Conservation (phyloP, 2,888 invertebrate species). For the Hypolimnas misippus region DNA sequence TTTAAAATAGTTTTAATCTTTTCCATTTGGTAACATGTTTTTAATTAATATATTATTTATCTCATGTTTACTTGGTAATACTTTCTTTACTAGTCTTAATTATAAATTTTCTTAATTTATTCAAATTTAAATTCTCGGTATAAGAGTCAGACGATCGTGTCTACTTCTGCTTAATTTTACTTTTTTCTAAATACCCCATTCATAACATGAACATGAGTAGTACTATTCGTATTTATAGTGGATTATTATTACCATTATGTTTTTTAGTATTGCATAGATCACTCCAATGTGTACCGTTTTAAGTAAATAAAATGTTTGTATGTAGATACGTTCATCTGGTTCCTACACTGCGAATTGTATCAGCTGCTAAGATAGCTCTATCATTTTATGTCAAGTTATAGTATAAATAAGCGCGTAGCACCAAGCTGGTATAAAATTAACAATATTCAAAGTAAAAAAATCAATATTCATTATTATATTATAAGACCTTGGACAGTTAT, state of each 20-base stretch:
- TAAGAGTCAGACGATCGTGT: no score
- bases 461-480: background rate
- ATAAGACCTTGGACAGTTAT: background rate
- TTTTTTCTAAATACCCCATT: no score
- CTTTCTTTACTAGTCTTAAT: slow-evolving; percentile 4
- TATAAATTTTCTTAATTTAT: slow-evolving; percentile 7
- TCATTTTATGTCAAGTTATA: background rate
- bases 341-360: no score
- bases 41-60: background rate
- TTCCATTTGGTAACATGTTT: background rate
- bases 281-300: no score
- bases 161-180: no score
- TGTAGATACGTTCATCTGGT: no score
- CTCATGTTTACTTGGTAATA: slow-evolving; percentile 2
- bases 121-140: slow-evolving; percentile 4
- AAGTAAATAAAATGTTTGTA: no score
- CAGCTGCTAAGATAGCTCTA: background rate
- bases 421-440: background rate
- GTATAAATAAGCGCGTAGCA: background rate
- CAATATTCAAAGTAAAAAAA: background rate
- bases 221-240: no score
- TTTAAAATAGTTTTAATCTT: background rate
- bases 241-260: no score
- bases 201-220: no score
- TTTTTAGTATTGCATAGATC: no score